Percentiles rank a stretch among this genome's conserved stretches.
phyloP scores from a whole-genome alignment of 2,888 invertebrate species.

The Schizaphis graminum region DNA sequence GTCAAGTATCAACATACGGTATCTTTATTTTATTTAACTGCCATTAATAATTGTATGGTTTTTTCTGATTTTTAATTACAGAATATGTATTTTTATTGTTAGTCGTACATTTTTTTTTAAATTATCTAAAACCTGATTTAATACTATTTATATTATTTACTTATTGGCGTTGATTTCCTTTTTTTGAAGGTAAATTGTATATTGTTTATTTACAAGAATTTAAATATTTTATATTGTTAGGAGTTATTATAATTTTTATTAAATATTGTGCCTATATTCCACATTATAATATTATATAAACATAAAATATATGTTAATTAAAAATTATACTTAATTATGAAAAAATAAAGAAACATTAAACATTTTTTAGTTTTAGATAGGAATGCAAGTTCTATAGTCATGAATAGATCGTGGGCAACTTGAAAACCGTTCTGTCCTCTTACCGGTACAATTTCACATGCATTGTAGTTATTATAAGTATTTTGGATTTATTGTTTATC shows the following conservation, averaged over 20 bases:
- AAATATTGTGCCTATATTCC: background rate
- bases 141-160: background rate
- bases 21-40: background rate
- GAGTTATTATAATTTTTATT: background rate
- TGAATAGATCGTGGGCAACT: background rate
- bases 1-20: background rate
- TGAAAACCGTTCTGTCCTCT: background rate
- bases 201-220: background rate
- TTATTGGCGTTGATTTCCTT: background rate
- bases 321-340: background rate
- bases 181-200: background rate
- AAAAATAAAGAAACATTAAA: background rate
- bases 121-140: background rate
- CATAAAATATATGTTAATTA: background rate
- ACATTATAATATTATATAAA: background rate
- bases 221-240: background rate
- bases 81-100: background rate
- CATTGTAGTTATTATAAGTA: background rate
- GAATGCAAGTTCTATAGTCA: background rate
- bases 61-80: background rate
- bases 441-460: background rate
- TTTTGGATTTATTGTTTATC: background rate
- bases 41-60: background rate
- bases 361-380: background rate
- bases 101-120: background rate